These are phyloP conservation scores for Daubentonia madagascariensis DNA, from an alignment of 2,113 vertebrate genomes.

Conservation along the genomic window DNA sequence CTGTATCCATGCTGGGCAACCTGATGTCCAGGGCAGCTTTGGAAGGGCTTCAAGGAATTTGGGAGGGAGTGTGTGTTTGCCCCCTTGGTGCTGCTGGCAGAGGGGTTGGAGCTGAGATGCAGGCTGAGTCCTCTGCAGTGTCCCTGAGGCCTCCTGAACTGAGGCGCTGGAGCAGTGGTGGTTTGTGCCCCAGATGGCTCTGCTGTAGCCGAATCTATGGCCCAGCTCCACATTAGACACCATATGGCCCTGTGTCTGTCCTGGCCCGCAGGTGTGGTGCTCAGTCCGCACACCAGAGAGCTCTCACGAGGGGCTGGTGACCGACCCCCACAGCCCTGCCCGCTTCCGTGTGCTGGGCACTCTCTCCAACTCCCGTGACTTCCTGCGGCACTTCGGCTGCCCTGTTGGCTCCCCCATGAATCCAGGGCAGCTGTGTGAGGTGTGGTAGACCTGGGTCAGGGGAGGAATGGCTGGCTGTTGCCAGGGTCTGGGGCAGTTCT, in stretches of 20 bases:
- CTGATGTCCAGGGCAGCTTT: background rate
- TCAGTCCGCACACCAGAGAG: conserved; percentile 97
- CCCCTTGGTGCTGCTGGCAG: background rate
- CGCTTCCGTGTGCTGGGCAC: conserved; percentile 96
- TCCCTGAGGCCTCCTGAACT: background rate
- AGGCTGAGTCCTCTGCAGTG: background rate
- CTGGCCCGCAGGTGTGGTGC: conserved; percentile 93
- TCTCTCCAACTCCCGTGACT: conserved; percentile 96
- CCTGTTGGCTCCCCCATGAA: conserved; percentile 94
- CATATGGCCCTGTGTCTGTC: conserved; percentile 64
- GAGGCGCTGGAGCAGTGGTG: background rate
- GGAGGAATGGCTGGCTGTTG: background rate
- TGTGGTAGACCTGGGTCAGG: conserved; percentile 89
- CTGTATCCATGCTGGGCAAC: background rate
- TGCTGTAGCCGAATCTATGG: background rate
- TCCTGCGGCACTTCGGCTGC: conserved; percentile 93
- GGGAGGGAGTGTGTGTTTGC: background rate
- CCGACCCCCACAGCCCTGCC: conserved; percentile 96
- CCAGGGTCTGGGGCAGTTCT: background rate
- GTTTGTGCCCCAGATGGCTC: background rate
- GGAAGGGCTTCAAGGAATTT: background rate
- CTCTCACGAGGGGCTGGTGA: conserved; percentile 96
- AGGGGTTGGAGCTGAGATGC: background rate
- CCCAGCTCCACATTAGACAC: background rate
- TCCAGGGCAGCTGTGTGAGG: conserved; percentile 94